Evolutionary conservation across 2,888 invertebrate species (phyloP), one percentile per base, ranked within the genome.

Genomic region (Mythimna lalbum): DNA sequence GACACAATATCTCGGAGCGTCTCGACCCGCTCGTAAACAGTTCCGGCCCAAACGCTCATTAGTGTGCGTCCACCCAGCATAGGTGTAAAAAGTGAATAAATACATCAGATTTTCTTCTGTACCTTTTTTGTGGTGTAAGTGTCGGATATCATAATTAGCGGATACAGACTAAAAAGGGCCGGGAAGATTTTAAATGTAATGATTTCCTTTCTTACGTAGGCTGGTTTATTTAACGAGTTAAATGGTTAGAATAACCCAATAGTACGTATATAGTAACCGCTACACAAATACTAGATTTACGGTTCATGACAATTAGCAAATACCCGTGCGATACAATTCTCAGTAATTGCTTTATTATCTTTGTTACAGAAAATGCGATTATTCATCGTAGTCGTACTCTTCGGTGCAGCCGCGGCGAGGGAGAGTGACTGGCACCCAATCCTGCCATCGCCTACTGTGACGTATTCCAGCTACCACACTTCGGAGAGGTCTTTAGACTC

Each of bases 351-450:
- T 57, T 19, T 49, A 21, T 17, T n/a, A 33, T 12, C 3, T 21
- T 90, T 88, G 84, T 92, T 91, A 17, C 91, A 95, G 95, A 92
- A 68, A 76, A 95, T 95, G 95, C 90, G 90, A 77, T 63, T 91
- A 74, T 55, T 94, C 10, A 62, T 92, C 10, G 60, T 93, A 27
- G 85, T 91, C 68, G 87, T 89, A 68, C 81, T 94, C 49, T 62
- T 90, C 50, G 91, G 91, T 74, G 88, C 88, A 17, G 88, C 88
- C 1, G 76, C 89, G 63, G 91, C 92, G 31, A 88, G 90, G 53
- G 94, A 94, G 53, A 91, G 90, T 52, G 95, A 94, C 59, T 96
- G 96, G 96, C 96, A 96, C 56, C 96, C 96, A 0, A 92, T 96
- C n/a, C 81, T 93, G 2, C 93, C 94, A 2, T 94, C 93, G 50